Base-by-base conservation (phyloP, 2,113 vertebrate genomes). In the Poecilia latipinna region DNA sequence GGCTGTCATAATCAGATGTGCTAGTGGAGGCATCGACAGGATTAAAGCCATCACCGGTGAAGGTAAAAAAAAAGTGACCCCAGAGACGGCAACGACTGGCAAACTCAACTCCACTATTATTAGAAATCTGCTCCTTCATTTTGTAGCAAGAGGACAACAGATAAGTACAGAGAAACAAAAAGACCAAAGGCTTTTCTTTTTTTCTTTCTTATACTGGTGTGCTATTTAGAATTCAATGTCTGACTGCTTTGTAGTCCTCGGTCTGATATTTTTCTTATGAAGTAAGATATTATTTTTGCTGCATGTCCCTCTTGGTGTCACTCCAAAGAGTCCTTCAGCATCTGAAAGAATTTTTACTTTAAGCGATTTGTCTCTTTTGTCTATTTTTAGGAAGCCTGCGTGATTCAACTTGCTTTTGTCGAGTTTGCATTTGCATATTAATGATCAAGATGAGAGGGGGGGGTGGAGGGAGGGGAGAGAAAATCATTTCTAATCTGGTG, bases 171-270 rank as follows among this genome's bases (percentile, higher is more conserved):
- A 90, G 83, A 87, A 86, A 91, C 73, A 80, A 12, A 86, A 89
- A 93, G 88, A 91, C 92, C 91, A 94, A 93, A 93, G 88, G 90
- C 84, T 79, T 91, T 79, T 86, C 74, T 44, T 82, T 82, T 81
- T 78, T 74, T 29, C 29, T 29, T 64, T 81, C 82, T 84, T 86
- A 91, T 89, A 91, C 91, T 92, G 91, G 91, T 91, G 86, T 86
- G 87, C 79, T 85, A 79, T 88, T 72, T 76, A 80, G 86, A 80
- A 87, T 90, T 92, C 79, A 17, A 10, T 84, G 89, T 86, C 78
- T 87, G 89, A 92, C 87, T 75, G 88, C 93, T 93, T 91, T 92
- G 87, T 89, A 85, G 82, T 89, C 81, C 51, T 81, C 86, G 78
- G 67, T 92, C 82, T 84, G 90, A 91, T 90, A 12, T 90, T 57